Evolutionary conservation across 2,113 vertebrate species (phyloP), one percentile per base, ranked within the genome.

Genomic region (Dasyprocta punctata): DNA sequence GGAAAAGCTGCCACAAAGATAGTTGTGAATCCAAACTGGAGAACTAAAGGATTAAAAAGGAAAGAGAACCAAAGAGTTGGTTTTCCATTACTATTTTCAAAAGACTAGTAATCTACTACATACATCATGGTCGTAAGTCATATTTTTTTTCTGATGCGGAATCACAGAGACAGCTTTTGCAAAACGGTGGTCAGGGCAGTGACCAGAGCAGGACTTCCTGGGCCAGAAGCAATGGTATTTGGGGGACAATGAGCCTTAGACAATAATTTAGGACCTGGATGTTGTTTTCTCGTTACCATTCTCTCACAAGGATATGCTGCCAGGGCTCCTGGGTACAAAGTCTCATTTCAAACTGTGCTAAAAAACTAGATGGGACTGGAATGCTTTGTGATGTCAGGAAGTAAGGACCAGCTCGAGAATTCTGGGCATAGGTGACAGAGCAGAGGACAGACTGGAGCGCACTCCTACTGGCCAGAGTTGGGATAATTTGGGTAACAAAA

Each of bases 1-100:
- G 99, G 99, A 97, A 99, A 99, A 83, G 99, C 99, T 90, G 99
- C 99, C 98, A 99, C 99, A 89, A 99, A 99, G 98, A 99, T 99
- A 71, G 99, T 99, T 89, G 99, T 99, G 98, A 99, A 99, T 85
- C 99, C 99, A 96, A 99, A 99, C 98, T 99, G 99, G 86, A 99
- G 99, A 98, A 99, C 99, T 99, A 73, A 82, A 61, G 94, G 94
- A 97, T 80, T 80, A 10, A 1, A 54, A 90, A 86, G 10, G 54
- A 81, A 65, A 87, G 47, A 93, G 3, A 91, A 86, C 24, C 69
- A 7, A 77, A 1, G 20, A 1, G 8, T 95, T 52, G 69, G 52
- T 20, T 89, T 92, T 44, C 67, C 19, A 52, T 30, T 10, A 22
- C 47, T 87, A 19, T 44, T 90, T 90, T 41, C 52, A 69, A 63